These are phyloP conservation scores for Ramphastos sulfuratus DNA, from an alignment of 2,113 vertebrate species.

Conservation along the genomic window DNA sequence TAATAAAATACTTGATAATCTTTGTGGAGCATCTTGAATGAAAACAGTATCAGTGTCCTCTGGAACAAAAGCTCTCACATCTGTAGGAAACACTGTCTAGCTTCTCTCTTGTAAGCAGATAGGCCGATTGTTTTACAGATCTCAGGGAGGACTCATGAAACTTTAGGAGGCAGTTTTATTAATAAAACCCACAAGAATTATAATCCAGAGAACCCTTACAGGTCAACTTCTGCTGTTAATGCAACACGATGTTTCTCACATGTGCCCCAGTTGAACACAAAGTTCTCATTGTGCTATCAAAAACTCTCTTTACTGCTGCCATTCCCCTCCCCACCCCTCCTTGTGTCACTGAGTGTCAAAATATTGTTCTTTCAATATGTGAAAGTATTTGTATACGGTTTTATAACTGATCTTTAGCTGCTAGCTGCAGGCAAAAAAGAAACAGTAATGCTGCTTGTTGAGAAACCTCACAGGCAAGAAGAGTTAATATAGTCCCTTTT, in stretches of 20 bases:
- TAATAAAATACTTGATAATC: conserved; percentile 60
- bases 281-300: conserved; percentile 68
- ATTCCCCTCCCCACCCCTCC: neutral
- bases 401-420: conserved; percentile 76
- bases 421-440: conserved; percentile 76
- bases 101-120: conserved; percentile 28
- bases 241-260: conserved; percentile 59
- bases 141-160: conserved; percentile 13
- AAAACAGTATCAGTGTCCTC: conserved; percentile 51
- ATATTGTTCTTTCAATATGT: conserved; percentile 78
- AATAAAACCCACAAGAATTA: conserved; percentile 39
- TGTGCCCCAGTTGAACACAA: conserved; percentile 56
- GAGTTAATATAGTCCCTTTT: conserved; percentile 67
- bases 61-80: conserved; percentile 60
- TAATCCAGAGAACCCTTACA: conserved; percentile 47
- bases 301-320: conserved; percentile 60
- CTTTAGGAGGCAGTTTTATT: conserved; percentile 31
- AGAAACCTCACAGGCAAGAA: conserved; percentile 71
- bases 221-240: conserved; percentile 60
- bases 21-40: conserved; percentile 51
- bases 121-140: conserved; percentile 49
- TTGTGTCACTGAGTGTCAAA: conserved; percentile 78
- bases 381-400: conserved; percentile 76
- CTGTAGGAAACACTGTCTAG: conserved; percentile 45
- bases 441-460: conserved; percentile 73